These are phyloP conservation scores for Buphagus erythrorhynchus DNA, from an alignment of 2,797 vertebrate species.

Conservation along the genomic window DNA sequence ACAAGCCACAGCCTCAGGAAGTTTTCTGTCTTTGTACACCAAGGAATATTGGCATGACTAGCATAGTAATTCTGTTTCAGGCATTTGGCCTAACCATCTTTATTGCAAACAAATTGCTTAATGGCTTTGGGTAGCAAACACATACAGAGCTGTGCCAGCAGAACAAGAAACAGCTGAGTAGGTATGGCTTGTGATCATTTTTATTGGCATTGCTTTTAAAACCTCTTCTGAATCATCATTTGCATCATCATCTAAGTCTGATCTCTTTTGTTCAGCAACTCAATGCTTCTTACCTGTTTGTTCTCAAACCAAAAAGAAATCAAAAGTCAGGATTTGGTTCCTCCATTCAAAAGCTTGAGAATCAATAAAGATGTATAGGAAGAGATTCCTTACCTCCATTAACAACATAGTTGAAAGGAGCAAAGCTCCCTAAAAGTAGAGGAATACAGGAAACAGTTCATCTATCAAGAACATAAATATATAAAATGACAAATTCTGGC, in stretches of 20 bases:
- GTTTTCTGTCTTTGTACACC: background rate
- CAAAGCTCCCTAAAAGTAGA: background rate
- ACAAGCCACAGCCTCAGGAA: background rate
- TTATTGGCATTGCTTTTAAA: conserved; percentile 23
- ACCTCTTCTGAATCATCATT: background rate
- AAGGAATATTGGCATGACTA: background rate
- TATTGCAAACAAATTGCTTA: background rate
- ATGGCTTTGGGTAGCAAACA: conserved; percentile 17
- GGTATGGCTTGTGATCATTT: background rate
- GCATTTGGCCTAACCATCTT: background rate
- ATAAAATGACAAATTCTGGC: conserved; percentile 28
- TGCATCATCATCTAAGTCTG: background rate
- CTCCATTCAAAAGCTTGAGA: background rate
- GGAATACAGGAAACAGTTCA: background rate
- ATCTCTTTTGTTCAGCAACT: background rate
- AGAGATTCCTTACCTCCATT: background rate
- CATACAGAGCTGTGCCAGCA: background rate
- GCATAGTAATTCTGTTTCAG: background rate
- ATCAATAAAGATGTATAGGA: background rate
- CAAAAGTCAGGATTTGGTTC: background rate
- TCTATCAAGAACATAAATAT: background rate
- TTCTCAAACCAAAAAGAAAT: background rate
- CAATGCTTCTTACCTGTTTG: background rate
- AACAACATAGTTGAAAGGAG: background rate
- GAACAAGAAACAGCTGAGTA: background rate